Conservation (phyloP, 1,140 invertebrate genomes). For the Rhizoglyphus robini region DNA sequence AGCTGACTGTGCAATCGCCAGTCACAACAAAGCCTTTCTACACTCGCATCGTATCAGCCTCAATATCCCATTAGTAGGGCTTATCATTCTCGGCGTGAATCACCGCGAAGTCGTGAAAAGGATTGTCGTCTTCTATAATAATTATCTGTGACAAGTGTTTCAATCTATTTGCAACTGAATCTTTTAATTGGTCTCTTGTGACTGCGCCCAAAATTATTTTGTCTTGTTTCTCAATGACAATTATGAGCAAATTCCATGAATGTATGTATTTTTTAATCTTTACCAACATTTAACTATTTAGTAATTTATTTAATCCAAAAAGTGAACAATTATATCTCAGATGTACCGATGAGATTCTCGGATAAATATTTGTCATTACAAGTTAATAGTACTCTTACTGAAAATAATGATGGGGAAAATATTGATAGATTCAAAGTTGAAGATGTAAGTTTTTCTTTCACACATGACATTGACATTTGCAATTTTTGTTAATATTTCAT, state of each 20-base stretch:
- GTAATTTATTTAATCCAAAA: background rate
- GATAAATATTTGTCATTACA: conserved; percentile 5
- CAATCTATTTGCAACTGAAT: too few species aligned
- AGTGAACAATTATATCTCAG: conserved; percentile 11
- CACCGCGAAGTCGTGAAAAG: too few species aligned
- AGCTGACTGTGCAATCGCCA: too few species aligned
- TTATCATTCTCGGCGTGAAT: too few species aligned
- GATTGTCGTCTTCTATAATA: too few species aligned
- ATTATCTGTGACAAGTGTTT: too few species aligned
- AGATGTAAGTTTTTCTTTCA: conserved; percentile 2
- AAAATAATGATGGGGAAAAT: conserved; percentile 3
- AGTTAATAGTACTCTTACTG: background rate
- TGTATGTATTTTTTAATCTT: background rate
- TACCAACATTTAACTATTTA: background rate
- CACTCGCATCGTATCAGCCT: too few species aligned
- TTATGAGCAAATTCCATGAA: conserved; percentile 1
- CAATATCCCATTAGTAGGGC: too few species aligned
- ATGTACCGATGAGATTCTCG: conserved; percentile 20
- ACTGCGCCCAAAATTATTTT: too few species aligned
- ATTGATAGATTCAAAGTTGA: background rate
- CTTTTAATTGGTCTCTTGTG: too few species aligned
- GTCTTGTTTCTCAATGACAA: too few species aligned
- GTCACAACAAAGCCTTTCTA: too few species aligned
- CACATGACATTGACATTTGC: background rate
- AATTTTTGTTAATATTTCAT: background rate